Evolutionary conservation across 1,140 invertebrate genomes (phyloP).

Genomic region (Neodiprion fabricii): DNA sequence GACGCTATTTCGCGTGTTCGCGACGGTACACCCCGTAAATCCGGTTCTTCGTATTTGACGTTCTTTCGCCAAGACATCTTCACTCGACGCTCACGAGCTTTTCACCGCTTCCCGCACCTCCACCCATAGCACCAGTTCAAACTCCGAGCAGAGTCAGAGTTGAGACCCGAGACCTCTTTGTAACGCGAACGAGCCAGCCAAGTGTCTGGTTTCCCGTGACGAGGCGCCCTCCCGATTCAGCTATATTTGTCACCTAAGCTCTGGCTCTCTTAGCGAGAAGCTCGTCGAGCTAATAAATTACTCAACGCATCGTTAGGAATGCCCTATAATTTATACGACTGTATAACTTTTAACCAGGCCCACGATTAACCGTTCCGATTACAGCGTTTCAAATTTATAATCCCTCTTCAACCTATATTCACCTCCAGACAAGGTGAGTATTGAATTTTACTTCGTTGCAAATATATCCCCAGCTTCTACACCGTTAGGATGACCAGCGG

Average conservation of each 20-base stretch:
- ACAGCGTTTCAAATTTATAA: background rate
- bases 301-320: conserved; percentile 4
- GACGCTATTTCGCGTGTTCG: no score
- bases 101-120: background rate
- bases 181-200: conserved; percentile 4
- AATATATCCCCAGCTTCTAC: background rate
- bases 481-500: background rate
- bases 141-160: background rate
- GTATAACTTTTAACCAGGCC: background rate
- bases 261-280: background rate
- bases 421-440: background rate
- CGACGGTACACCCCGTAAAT: background rate
- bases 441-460: no score
- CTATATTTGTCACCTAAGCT: conserved; percentile 3
- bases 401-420: background rate
- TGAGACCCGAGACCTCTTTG: conserved; percentile 1
- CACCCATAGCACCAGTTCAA: background rate
- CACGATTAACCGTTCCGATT: no score
- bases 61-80: background rate
- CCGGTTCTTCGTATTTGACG: background rate
- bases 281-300: conserved; percentile 3
- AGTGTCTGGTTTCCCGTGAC: background rate
- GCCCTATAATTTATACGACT: conserved; percentile 1
- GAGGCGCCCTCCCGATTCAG: background rate
- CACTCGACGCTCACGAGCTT: background rate